Conservation (phyloP, 2,113 vertebrate species). For the Chaenocephalus aceratus region DNA sequence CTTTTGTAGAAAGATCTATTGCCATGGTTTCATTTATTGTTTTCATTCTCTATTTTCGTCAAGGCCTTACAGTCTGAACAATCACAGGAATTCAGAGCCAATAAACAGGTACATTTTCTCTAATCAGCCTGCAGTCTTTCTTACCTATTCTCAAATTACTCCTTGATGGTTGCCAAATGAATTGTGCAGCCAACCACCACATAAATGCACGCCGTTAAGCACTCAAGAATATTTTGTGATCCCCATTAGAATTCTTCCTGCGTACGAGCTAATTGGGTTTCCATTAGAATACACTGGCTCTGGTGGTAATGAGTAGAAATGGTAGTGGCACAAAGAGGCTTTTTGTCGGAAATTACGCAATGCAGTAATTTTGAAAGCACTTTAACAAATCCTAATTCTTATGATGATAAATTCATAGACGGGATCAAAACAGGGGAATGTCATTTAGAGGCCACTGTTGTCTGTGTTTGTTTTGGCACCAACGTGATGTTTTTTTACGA, state of each 20-base stretch:
- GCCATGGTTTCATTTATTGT: background rate
- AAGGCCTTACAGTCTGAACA: slow-evolving; percentile 27
- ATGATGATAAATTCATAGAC: slow-evolving; percentile 49
- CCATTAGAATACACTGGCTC: slow-evolving; percentile 66
- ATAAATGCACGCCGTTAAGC: slow-evolving; percentile 66
- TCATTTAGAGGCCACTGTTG: slow-evolving; percentile 19
- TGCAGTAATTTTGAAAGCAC: slow-evolving; percentile 58
- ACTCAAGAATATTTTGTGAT: slow-evolving; percentile 70
- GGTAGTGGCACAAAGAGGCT: slow-evolving; percentile 61
- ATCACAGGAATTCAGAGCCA: slow-evolving; percentile 28
- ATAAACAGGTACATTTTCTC: slow-evolving; percentile 69
- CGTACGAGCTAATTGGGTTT: slow-evolving; percentile 73
- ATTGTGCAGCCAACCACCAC: slow-evolving; percentile 70
- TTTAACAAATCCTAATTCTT: slow-evolving; percentile 54
- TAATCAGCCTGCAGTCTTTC: slow-evolving; percentile 65
- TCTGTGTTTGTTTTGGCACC: slow-evolving; percentile 8
- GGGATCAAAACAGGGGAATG: slow-evolving; percentile 32
- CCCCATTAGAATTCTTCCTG: slow-evolving; percentile 65
- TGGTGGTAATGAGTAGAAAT: slow-evolving; percentile 68
- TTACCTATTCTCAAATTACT: slow-evolving; percentile 70
- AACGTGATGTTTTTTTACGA: slow-evolving; percentile 16
- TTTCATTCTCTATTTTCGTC: background rate
- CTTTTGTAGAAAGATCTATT: background rate
- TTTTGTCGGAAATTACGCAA: slow-evolving; percentile 61
- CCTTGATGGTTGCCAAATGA: slow-evolving; percentile 73